Evolutionary conservation across 2,797 vertebrate genomes (phyloP), one percentile per base, ranked within the genome.

Genomic region (Sternarchorhynchus goeldii): DNA sequence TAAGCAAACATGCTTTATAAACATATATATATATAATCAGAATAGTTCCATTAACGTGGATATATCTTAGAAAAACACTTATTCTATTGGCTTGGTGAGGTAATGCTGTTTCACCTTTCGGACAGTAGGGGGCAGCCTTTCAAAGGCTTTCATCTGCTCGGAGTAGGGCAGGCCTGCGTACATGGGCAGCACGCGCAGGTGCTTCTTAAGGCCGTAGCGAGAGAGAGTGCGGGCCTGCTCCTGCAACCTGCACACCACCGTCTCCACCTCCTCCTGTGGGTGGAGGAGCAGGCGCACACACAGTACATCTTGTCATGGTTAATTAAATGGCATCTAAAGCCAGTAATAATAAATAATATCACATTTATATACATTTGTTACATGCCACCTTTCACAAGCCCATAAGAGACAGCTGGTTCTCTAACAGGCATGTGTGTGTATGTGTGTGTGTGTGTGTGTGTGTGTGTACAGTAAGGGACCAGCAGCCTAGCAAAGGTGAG

Each of bases 111-210:
- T 92, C 86, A 98, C 98, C 95, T 99, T 99, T 75, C 98, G 94
- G 79, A 98, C 96, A 66, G 91, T 94, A 81, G 88, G 90, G 5
- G 97, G 92, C 59, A 92, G 87, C 73, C 97, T 93, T 82, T 99
- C 97, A 88, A 99, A 99, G 69, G 98, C 95, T 69, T 95, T 97
- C 95, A 99, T 96, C 84, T 99, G 98, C 34, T 99, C 97, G 6
- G 93, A 87, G 71, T 96, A 95, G 29, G 96, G 97, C 56, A 99
- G 92, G 8, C 97, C 96, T 0, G 97, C 96, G 0, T 98, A 99
- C 97, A 99, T 99, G 78, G 97, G 97, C 65, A 99, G 91, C 69
- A 98, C 93, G 31, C 95, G 93, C 64, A 99, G 93, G 79, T 99
- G 96, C 21, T 94, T 98, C 85, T 97, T 98, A 96, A 99, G 95